Conservation (phyloP, 1,140 invertebrate genomes). For the Eriocheir sinensis region DNA sequence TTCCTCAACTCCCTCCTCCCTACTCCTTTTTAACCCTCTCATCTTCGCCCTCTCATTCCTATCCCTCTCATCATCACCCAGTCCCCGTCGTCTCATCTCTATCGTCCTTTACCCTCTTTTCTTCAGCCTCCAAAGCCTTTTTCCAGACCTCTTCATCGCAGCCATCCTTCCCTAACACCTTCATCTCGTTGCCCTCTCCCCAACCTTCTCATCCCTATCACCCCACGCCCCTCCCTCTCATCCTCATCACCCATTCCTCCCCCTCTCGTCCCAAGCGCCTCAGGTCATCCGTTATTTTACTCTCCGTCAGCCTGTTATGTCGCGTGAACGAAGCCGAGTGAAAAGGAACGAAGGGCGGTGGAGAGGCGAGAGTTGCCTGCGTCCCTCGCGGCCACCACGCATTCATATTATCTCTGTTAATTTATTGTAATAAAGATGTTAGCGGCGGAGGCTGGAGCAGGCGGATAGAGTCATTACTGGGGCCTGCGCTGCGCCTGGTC, state of each 20-base stretch:
- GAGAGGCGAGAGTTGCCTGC: slow-evolving; percentile 15
- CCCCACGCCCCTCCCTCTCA: not conserved
- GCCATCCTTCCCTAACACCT: too few species aligned
- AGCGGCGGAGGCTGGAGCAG: slow-evolving; percentile 47
- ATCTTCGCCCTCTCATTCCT: not conserved
- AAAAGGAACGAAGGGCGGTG: not conserved
- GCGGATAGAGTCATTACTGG: slow-evolving; percentile 34
- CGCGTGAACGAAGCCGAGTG: slow-evolving; percentile 43
- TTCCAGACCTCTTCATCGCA: too few species aligned
- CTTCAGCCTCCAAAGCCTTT: too few species aligned
- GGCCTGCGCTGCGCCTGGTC: not conserved
- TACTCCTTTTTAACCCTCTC: not conserved
- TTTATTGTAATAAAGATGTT: slow-evolving; percentile 73
- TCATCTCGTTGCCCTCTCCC: too few species aligned
- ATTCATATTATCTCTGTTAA: slow-evolving; percentile 70
- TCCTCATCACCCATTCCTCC: not conserved
- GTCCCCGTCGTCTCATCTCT: not conserved
- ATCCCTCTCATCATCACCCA: not conserved
- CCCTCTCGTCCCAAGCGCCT: not conserved
- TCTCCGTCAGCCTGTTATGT: not conserved
- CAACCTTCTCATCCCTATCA: not conserved
- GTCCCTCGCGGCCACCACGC: slow-evolving; percentile 57
- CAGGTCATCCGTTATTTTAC: not conserved
- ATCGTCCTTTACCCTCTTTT: too few species aligned
- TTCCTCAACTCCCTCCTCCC: not conserved